These are phyloP conservation scores for Procambarus virginalis DNA, from an alignment of 1,140 invertebrate genomes.

Conservation along the genomic window DNA sequence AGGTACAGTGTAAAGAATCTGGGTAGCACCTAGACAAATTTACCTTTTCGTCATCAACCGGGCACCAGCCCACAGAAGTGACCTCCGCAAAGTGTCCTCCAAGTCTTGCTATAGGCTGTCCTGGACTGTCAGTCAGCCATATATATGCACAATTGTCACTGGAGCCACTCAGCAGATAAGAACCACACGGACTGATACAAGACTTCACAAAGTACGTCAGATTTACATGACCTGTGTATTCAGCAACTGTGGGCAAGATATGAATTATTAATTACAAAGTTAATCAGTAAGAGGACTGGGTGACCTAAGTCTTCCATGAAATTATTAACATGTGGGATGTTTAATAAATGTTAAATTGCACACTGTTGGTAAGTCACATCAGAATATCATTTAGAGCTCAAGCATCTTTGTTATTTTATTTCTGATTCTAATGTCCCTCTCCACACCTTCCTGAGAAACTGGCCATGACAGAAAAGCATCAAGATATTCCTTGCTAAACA, in stretches of 20 bases:
- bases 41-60: conserved; percentile 75
- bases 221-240: conserved; percentile 81
- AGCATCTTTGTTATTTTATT: no score
- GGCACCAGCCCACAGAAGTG: conserved; percentile 87
- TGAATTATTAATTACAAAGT: not conserved
- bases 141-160: conserved; percentile 89
- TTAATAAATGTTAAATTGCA: no score
- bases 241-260: conserved; percentile 71
- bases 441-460: no score
- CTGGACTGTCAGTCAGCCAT: conserved; percentile 82
- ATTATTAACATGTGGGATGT: no score
- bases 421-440: no score
- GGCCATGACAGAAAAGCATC: no score
- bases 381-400: no score
- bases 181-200: conserved; percentile 84
- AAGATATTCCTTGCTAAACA: no score
- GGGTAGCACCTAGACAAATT: conserved; percentile 71
- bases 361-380: no score
- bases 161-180: conserved; percentile 88
- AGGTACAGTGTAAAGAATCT: no score
- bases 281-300: no score
- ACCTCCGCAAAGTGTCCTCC: conserved; percentile 87
- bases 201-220: conserved; percentile 88
- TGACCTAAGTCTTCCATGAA: no score
- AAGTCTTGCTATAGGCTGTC: conserved; percentile 81